phyloP scores from a whole-genome alignment of 2,888 invertebrate genomes.

The Tetrapedia diversipes region DNA sequence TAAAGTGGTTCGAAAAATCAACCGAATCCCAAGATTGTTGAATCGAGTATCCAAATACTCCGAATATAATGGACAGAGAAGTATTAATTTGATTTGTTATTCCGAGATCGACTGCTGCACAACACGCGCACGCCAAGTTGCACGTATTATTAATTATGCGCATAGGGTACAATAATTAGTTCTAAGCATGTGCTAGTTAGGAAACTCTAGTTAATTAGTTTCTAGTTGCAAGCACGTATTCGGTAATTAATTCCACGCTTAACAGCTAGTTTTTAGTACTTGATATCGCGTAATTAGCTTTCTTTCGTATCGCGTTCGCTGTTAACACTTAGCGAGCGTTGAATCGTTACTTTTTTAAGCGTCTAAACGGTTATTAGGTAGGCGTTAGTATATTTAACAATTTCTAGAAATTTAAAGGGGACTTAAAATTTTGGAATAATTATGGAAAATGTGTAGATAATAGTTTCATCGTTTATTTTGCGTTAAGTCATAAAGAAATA shows the following conservation, averaged over 20 bases:
- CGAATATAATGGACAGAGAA: background rate
- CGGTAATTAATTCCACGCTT: slow-evolving; percentile 7
- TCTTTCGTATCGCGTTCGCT: background rate
- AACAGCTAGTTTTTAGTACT: slow-evolving; percentile 13
- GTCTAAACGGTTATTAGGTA: too few relatives aligned
- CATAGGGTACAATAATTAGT: slow-evolving; percentile 12
- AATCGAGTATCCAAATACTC: background rate
- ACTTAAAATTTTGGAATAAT: background rate
- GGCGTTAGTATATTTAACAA: too few relatives aligned
- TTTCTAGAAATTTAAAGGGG: background rate
- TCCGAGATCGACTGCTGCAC: background rate
- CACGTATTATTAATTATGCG: background rate
- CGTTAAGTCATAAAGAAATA: too few relatives aligned
- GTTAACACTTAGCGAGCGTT: background rate
- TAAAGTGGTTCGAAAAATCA: background rate
- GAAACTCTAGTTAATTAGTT: slow-evolving; percentile 25
- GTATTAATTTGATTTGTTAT: background rate
- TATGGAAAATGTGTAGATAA: too few relatives aligned
- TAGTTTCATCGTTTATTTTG: too few relatives aligned
- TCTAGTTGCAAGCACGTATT: slow-evolving; percentile 4
- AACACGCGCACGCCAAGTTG: background rate
- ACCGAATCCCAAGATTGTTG: background rate
- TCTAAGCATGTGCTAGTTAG: background rate
- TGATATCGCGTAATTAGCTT: background rate
- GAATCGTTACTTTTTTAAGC: background rate